Evolutionary conservation across 2,888 invertebrate genomes (phyloP).

Genomic region (Adela reaumurella): DNA sequence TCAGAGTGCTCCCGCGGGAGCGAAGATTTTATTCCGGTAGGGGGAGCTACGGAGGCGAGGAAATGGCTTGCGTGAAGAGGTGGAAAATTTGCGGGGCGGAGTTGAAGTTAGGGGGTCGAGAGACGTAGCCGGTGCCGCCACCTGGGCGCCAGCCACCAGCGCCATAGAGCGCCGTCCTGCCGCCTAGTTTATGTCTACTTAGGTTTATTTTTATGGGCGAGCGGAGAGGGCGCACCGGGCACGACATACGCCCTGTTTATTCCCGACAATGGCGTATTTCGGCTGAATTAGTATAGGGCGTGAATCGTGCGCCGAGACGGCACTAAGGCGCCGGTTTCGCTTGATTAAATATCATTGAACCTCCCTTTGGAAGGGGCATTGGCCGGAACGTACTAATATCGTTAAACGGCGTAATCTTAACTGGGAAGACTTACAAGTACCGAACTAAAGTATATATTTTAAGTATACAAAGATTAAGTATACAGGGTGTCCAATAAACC

Average conservation of each 20-base stretch:
- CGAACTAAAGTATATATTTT: no score
- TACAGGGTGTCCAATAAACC: no score
- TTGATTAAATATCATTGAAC: neutral
- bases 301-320: neutral
- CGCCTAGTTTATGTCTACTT: conserved; percentile 28
- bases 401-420: no score
- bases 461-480: no score
- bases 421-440: no score
- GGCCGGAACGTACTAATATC: no score
- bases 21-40: neutral
- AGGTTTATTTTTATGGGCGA: conserved; percentile 8
- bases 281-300: neutral
- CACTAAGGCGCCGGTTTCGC: neutral
- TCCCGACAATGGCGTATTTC: neutral
- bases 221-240: conserved; percentile 1
- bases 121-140: neutral
- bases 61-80: no score
- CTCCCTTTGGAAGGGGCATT: neutral
- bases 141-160: conserved; percentile 20
- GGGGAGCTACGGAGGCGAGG: neutral
- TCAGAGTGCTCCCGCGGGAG: neutral
- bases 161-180: conserved; percentile 21
- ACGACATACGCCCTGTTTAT: neutral
- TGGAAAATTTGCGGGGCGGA: no score
- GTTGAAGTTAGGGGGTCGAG: no score